phyloP scores from a whole-genome alignment of 2,797 vertebrate species.

The Gymnocypris eckloni region DNA sequence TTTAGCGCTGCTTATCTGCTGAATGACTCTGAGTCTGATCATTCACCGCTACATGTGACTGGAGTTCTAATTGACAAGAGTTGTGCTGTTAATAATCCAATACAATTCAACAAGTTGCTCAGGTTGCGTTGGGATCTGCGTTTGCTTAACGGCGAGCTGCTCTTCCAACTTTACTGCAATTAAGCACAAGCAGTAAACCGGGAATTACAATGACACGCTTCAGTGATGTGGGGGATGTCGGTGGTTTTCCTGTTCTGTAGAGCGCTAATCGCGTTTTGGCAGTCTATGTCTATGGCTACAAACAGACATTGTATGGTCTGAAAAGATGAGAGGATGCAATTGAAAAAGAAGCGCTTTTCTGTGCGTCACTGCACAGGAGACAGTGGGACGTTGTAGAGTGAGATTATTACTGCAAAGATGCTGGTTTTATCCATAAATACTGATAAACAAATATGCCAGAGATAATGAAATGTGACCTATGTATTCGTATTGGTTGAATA shows the following conservation, averaged over 20 bases:
- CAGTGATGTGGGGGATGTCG: slow-evolving; percentile 1
- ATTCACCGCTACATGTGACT: slow-evolving; percentile 18
- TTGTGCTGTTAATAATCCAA: not conserved
- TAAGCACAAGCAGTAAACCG: slow-evolving; percentile 13
- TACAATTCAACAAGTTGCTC: slow-evolving; percentile 28
- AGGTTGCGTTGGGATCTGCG: not conserved
- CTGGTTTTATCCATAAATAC: not conserved
- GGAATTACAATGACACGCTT: not conserved
- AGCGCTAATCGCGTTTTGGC: slow-evolving; percentile 7
- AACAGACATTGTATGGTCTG: slow-evolving; percentile 1
- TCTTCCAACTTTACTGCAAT: slow-evolving; percentile 26
- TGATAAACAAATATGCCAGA: not conserved
- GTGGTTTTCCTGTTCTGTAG: slow-evolving; percentile 6
- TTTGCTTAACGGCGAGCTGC: slow-evolving; percentile 20
- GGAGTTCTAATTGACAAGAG: slow-evolving; percentile 29
- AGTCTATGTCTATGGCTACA: not conserved
- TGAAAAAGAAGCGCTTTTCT: slow-evolving; percentile 6
- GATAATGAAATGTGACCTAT: not conserved
- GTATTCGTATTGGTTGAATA: not conserved
- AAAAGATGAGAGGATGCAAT: slow-evolving; percentile 8
- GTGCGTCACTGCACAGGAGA: slow-evolving; percentile 8
- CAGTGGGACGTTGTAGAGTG: not conserved
- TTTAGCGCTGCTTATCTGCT: slow-evolving; percentile 9
- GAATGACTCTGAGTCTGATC: slow-evolving; percentile 19
- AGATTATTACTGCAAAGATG: not conserved